Base-by-base conservation (phyloP, 2,113 vertebrate species). In the Crotalus viridis region DNA sequence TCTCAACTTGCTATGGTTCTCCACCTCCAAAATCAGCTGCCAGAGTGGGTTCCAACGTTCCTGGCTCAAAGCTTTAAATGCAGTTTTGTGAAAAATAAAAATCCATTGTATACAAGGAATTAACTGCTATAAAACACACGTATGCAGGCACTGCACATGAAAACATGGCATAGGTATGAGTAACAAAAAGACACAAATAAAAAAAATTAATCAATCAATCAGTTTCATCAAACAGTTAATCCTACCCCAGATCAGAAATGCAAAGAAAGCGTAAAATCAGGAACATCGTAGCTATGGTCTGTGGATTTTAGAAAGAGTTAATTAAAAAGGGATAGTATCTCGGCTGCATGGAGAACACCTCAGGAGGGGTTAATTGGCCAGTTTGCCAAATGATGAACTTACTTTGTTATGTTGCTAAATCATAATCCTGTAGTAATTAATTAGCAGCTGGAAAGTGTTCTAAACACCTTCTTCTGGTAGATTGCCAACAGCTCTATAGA, bases 351-450 rank as follows among this genome's bases (percentile, higher is more conserved):
- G 12, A 56, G 24, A 74, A 55, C 90, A 17, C n/a, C 54, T 17
- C 88, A 51, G 28, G 10, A n/a, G 12, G 22, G n/a, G 33, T 90
- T 33, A 22, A 2, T 0, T 3, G 3, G 7, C 43, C 61, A 0
- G 0, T n/a, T 19, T 48, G n/a, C 88, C 90, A 85, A 33, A 51
- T 12, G 43, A n/a, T 64, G 2, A 28, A 21, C 2, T 21, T 43
- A 81, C 13, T 90, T 12, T 26, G 87, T n/a, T 33, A 4, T 89
- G 8, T 43, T 94, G 6, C n/a, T 26, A 6, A 3, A 85, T 1
- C 0, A 0, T 8, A 28, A 28, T 5, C 43, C 43, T 89, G 90
- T 33, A 28, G 13, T 0, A 21, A 61, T 61, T 15, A 0, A n/a
- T 0, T 1, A 91, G 52, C 0, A 1, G 12, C 54, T 85, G n/a